Percentiles rank a stretch among this genome's conserved stretches.
phyloP scores from a whole-genome alignment of 2,888 invertebrate genomes.

The Andrena trimmerana region DNA sequence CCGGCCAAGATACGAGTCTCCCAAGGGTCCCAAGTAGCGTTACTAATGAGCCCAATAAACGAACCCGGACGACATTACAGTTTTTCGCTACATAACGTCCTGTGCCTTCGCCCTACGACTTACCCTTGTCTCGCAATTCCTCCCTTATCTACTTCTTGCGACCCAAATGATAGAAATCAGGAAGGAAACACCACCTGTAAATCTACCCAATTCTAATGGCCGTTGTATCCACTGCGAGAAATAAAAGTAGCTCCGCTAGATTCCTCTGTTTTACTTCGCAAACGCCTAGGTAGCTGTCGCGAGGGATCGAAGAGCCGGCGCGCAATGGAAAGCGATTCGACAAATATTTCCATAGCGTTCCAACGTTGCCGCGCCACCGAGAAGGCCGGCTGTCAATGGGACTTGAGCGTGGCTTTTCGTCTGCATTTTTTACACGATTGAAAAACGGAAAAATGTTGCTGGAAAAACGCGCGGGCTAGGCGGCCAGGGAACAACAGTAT shows the following conservation, averaged over 20 bases:
- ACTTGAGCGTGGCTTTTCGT: neutral
- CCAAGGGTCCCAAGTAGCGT: neutral
- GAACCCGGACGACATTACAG: neutral
- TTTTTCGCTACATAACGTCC: neutral
- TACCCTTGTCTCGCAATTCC: neutral
- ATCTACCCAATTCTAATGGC: neutral
- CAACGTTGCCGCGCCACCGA: neutral
- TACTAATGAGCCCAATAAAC: neutral
- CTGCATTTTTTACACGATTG: neutral
- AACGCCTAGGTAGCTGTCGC: neutral
- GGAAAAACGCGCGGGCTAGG: conserved; percentile 20
- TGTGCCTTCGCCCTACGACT: neutral
- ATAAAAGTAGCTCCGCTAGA: neutral
- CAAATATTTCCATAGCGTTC: conserved; percentile 19
- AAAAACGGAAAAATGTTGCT: neutral
- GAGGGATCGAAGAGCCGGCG: neutral
- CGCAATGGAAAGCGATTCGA: neutral
- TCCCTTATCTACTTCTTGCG: neutral
- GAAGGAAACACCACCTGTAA: neutral
- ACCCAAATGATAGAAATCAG: neutral
- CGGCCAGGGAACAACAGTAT: conserved; percentile 6
- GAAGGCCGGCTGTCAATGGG: neutral
- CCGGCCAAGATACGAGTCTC: neutral
- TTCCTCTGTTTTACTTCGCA: no score
- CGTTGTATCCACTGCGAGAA: neutral